Percentiles rank a stretch among this genome's conserved stretches.
Evolutionary conservation across 2,797 vertebrate genomes (phyloP).

Genomic region (Onychomys leucogaster): DNA sequence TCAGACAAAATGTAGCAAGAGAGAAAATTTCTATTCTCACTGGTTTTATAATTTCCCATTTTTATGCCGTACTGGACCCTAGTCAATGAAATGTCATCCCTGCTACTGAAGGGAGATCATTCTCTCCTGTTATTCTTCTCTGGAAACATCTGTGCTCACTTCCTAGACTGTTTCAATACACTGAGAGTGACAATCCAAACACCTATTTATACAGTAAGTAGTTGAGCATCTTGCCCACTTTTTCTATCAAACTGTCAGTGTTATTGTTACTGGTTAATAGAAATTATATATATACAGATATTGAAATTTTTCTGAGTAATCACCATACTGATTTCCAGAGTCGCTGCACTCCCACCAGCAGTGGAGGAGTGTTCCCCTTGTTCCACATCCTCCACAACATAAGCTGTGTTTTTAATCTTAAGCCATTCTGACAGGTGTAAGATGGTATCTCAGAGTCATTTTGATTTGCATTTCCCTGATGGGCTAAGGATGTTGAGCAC

Average conservation of each 20-base stretch:
- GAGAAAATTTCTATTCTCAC: neutral
- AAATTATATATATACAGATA: neutral
- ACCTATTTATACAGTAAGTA: neutral
- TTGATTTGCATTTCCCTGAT: too few relatives aligned
- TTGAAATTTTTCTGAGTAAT: too few relatives aligned
- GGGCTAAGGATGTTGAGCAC: too few relatives aligned
- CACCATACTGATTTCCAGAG: too few relatives aligned
- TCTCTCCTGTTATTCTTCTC: neutral
- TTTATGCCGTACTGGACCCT: neutral
- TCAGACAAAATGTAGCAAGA: neutral
- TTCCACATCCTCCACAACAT: too few relatives aligned
- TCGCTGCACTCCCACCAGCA: too few relatives aligned
- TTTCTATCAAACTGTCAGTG: neutral
- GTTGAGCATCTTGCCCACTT: neutral
- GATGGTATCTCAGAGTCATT: too few relatives aligned
- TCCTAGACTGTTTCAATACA: neutral
- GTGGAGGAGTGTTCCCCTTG: too few relatives aligned
- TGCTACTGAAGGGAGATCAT: neutral
- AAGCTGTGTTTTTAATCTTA: too few relatives aligned
- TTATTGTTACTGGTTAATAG: constrained; percentile 16
- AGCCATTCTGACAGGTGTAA: too few relatives aligned
- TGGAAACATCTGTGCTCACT: neutral
- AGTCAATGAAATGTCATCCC: neutral
- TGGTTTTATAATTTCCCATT: neutral
- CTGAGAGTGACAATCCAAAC: neutral